Evolutionary conservation across 2,113 vertebrate species (phyloP).

Genomic region (Hippocampus zosterae): DNA sequence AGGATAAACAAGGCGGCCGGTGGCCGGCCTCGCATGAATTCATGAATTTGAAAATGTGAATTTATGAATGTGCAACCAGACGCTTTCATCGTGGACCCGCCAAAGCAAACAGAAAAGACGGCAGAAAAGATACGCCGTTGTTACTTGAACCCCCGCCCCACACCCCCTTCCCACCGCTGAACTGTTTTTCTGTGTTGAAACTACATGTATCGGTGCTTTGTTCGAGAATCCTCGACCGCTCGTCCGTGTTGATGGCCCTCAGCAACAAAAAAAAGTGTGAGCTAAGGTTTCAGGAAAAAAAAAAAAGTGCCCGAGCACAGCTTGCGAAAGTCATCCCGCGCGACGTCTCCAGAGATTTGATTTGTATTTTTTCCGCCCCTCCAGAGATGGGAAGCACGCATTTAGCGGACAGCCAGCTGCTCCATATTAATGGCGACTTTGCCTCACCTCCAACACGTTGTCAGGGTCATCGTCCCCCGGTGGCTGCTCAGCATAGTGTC

Average conservation of each 20-base stretch:
- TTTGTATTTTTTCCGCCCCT: conserved; percentile 60
- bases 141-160: no score
- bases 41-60: no score
- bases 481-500: conserved; percentile 64
- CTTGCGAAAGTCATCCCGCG: conserved; percentile 65
- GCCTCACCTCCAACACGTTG: conserved; percentile 71
- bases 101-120: no score
- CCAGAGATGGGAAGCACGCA: conserved; percentile 67
- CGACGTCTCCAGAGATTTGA: conserved; percentile 58
- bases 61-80: no score
- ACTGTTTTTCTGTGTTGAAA: no score
- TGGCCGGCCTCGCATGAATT: no score
- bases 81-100: no score
- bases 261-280: conserved; percentile 50
- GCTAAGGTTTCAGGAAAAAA: conserved; percentile 23
- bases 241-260: background rate
- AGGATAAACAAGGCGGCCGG: no score
- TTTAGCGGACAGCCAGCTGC: conserved; percentile 69
- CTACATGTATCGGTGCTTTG: no score
- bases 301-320: conserved; percentile 63
- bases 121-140: no score
- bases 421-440: conserved; percentile 77
- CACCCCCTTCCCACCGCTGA: no score
- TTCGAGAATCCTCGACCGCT: no score
- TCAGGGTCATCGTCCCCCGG: conserved; percentile 75